Evolutionary conservation across 1,140 invertebrate species (phyloP).

Genomic region (Mamestra configurata): DNA sequence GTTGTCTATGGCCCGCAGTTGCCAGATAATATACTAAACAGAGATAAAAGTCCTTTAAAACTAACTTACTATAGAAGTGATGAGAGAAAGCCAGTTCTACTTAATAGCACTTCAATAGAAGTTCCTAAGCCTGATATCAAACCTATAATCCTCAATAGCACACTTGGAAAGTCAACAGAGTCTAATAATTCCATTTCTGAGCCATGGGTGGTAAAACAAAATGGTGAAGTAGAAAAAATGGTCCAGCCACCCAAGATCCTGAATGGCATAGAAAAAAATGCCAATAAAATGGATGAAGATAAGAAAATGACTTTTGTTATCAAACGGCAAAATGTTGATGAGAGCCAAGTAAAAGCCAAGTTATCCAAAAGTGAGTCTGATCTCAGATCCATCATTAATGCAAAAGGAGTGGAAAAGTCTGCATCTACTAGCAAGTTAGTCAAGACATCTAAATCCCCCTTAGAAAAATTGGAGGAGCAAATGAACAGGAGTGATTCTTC

Average conservation of each 20-base stretch:
- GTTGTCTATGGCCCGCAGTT: constrained; percentile 80
- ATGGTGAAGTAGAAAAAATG: constrained; percentile 84
- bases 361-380: constrained; percentile 75
- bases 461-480: constrained; percentile 83
- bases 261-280: constrained; percentile 74
- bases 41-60: constrained; percentile 82
- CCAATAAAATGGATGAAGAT: constrained; percentile 71
- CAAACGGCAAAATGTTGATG: constrained; percentile 71
- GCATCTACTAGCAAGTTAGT: constrained; percentile 70
- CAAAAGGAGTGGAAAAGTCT: constrained; percentile 72
- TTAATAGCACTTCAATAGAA: constrained; percentile 71
- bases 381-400: constrained; percentile 59
- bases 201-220: constrained; percentile 84
- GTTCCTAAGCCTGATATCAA: constrained; percentile 72
- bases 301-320: constrained; percentile 78
- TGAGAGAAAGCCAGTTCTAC: constrained; percentile 73
- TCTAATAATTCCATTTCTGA: constrained; percentile 71
- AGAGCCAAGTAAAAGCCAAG: constrained; percentile 69
- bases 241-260: constrained; percentile 70
- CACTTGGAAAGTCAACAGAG: constrained; percentile 75
- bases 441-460: constrained; percentile 74
- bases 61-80: constrained; percentile 79
- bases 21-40: constrained; percentile 77
- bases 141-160: constrained; percentile 83
- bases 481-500: constrained; percentile 77